Base-by-base conservation (phyloP, 2,797 vertebrate genomes). In the Valencia hispanica region DNA sequence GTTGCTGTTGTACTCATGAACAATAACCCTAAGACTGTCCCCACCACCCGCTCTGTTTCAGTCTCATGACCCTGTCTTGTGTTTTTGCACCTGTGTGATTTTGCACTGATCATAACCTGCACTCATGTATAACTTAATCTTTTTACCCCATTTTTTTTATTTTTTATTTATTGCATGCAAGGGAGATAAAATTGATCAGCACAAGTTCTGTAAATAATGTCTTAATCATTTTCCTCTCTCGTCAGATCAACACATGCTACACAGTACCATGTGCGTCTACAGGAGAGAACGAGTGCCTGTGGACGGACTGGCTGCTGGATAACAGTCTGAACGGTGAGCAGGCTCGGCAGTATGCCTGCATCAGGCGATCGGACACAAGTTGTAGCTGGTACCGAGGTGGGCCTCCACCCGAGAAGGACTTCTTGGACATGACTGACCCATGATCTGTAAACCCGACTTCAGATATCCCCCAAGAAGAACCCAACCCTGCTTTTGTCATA, bases 221-320 rank as follows among this genome's bases (percentile, higher is more conserved):
- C 74, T 69, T 25, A 84, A 74, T 57, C 74, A 81, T 53, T 5
- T 41, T 78, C 20, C 70, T 82, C 73, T 82, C 75, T 81, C 61
- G 80, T 74, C 94, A 99, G 98, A 97, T 99, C 85, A 96, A 95
- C 81, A 95, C 94, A 47, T 99, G 97, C 90, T 96, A 95, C 91
- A 93, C 82, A 22, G 94, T 96, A 72, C 95, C 94, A 0, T 99
- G 97, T 80, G 91, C 94, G 0, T 94, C 94, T 65, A 94, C 91
- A 0, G 90, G 94, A 27, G 95, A 95, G 51, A 96, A 96, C 0
- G 96, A 97, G 93, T 99, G 98, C 87, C 93, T 97, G 87, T 98
- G 97, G 97, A 97, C 95, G 22, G 97, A 98, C 90, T 97, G 96
- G 97, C 92, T 97, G 86, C 86, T 96, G 83, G 97, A 97, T 86